These are phyloP conservation scores for Hymenopus coronatus DNA, from an alignment of 2,888 invertebrate species.

Conservation along the genomic window DNA sequence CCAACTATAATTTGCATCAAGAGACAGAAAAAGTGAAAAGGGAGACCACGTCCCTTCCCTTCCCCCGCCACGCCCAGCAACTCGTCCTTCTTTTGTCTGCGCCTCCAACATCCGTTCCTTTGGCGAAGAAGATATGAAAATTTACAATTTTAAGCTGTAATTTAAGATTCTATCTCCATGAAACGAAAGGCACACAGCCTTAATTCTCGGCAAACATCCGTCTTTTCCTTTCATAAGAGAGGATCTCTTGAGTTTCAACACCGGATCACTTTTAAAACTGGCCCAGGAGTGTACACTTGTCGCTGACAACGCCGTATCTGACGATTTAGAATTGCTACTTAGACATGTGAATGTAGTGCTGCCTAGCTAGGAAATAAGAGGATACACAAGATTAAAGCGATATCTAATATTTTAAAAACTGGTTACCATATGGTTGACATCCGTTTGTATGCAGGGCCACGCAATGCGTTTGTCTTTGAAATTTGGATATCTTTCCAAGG, in stretches of 20 bases:
- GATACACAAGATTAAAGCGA: too few relatives aligned
- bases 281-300: background rate
- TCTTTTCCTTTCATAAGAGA: background rate
- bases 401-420: too few relatives aligned
- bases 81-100: background rate
- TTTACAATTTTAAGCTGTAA: background rate
- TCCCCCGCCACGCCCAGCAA: background rate
- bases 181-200: background rate
- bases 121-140: background rate
- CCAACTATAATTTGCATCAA: background rate
- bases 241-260: background rate
- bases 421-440: too few relatives aligned
- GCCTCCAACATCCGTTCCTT: background rate
- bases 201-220: background rate
- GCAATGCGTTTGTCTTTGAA: too few relatives aligned
- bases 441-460: too few relatives aligned
- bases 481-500: too few relatives aligned
- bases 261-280: background rate
- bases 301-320: background rate
- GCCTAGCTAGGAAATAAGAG: too few relatives aligned
- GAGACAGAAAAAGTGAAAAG: background rate
- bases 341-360: too few relatives aligned
- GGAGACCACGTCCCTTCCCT: background rate
- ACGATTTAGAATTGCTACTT: too few relatives aligned
- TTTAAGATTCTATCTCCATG: background rate